Conservation (phyloP, 2,888 invertebrate species). For the Rhogogaster chlorosoma region DNA sequence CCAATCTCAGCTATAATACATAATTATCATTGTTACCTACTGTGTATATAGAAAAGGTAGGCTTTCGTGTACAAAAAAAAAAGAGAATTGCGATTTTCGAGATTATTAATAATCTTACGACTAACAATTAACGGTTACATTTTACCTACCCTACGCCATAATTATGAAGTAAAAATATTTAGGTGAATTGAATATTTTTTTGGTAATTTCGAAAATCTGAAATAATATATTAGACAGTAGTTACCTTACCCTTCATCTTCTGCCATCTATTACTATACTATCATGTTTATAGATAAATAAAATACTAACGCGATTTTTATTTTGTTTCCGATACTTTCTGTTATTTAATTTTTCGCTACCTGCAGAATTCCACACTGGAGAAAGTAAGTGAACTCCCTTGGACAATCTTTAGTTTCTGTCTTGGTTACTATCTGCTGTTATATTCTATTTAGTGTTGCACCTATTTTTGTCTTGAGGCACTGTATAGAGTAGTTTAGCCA, state of each 20-base stretch:
- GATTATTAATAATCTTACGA: conserved; percentile 50
- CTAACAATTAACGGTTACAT: conserved; percentile 32
- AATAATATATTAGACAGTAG: conserved; percentile 54
- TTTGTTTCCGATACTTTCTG: conserved; percentile 77
- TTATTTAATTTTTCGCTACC: conserved; percentile 79
- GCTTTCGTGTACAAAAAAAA: conserved; percentile 53
- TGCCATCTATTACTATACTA: conserved; percentile 62
- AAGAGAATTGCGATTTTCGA: conserved; percentile 60
- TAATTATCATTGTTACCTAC: conserved; percentile 74
- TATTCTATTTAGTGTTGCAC: conserved; percentile 54
- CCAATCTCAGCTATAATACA: conserved; percentile 76
- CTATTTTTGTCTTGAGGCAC: conserved; percentile 58
- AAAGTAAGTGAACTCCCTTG: conserved; percentile 86
- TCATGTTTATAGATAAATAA: conserved; percentile 61
- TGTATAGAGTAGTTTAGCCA: conserved; percentile 49
- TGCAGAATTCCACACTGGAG: conserved; percentile 97
- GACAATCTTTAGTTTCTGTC: conserved; percentile 70
- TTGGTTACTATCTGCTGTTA: conserved; percentile 63
- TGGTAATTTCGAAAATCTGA: conserved; percentile 65
- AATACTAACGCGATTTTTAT: conserved; percentile 77
- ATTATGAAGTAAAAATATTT: neutral
- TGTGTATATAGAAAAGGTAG: conserved; percentile 63
- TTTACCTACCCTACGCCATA: neutral
- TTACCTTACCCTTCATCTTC: conserved; percentile 58
- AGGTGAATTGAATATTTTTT: conserved; percentile 7